A percentile compares a stretch with the other conserved stretches of the same genome.
These are phyloP conservation scores for Aythya baeri DNA, from an alignment of 2,113 vertebrate genomes.

Conservation along the genomic window DNA sequence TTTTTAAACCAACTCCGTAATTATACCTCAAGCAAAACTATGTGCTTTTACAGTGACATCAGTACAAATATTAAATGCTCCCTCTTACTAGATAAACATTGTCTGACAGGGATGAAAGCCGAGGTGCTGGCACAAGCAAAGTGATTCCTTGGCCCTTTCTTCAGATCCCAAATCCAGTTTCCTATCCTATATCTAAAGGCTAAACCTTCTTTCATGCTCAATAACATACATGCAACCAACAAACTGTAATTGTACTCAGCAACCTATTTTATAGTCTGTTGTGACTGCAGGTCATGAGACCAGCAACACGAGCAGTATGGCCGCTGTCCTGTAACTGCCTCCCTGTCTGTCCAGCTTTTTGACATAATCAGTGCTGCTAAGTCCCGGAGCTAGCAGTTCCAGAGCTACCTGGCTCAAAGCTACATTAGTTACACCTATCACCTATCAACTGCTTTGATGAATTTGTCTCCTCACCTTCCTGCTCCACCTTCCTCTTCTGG, in stretches of 20 bases:
- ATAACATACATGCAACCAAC: not conserved
- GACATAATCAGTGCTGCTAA: fast-evolving
- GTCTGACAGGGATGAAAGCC: not conserved
- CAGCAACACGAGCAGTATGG: not conserved
- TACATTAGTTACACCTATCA: not conserved
- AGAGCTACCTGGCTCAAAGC: not conserved
- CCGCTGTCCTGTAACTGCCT: not conserved
- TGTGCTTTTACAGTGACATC: not conserved
- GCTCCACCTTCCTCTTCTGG: not conserved
- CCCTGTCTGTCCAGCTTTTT: not conserved
- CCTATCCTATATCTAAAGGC: not conserved
- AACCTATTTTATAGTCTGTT: not conserved
- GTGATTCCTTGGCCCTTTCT: not conserved
- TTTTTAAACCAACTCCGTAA: not conserved
- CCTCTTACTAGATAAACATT: not conserved
- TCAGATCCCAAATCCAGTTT: not conserved
- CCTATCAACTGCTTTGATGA: fast-evolving
- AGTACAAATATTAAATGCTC: not conserved
- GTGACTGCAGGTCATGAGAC: not conserved
- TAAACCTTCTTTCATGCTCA: not conserved
- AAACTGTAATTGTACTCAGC: not conserved
- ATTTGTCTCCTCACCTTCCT: not conserved
- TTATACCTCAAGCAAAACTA: not conserved
- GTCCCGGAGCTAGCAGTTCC: fast-evolving
- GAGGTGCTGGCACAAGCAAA: not conserved